Evolutionary conservation across 2,113 vertebrate genomes (phyloP).

Genomic region (Alces alces): DNA sequence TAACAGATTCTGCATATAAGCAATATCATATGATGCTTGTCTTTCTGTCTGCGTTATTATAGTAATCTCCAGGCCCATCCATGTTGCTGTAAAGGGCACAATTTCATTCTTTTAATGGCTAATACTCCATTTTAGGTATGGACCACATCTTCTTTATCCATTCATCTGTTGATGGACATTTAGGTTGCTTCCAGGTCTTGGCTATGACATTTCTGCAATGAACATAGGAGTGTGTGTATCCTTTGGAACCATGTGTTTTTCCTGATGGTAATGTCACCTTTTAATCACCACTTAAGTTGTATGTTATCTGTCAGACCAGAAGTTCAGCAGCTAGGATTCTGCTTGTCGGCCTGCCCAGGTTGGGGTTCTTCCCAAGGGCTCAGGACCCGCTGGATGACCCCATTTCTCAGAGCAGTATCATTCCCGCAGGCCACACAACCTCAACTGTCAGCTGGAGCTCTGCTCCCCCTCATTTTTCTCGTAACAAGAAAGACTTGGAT

Average conservation of each 20-base stretch:
- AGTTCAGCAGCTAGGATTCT: not conserved
- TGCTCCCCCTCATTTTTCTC: not conserved
- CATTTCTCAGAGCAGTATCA: not conserved
- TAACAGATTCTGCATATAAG: not conserved
- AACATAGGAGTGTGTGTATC: not conserved
- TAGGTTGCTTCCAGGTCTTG: not conserved
- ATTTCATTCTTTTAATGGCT: not conserved
- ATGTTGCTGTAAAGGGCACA: not conserved
- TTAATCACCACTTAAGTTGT: not conserved
- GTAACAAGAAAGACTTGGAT: not conserved
- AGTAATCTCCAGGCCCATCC: not conserved
- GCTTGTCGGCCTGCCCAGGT: not conserved
- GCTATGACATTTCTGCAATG: not conserved
- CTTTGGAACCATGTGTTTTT: not conserved
- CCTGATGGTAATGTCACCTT: not conserved
- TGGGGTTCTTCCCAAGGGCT: not conserved
- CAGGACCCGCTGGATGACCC: not conserved
- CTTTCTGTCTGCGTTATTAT: not conserved
- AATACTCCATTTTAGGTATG: not conserved
- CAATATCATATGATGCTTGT: not conserved
- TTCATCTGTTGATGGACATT: not conserved
- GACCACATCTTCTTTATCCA: not conserved
- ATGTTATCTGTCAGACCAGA: not conserved
- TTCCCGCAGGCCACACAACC: not conserved
- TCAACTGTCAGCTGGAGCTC: not conserved